Conservation (phyloP, 2,797 vertebrate genomes). For the Myotis pilosus region DNA sequence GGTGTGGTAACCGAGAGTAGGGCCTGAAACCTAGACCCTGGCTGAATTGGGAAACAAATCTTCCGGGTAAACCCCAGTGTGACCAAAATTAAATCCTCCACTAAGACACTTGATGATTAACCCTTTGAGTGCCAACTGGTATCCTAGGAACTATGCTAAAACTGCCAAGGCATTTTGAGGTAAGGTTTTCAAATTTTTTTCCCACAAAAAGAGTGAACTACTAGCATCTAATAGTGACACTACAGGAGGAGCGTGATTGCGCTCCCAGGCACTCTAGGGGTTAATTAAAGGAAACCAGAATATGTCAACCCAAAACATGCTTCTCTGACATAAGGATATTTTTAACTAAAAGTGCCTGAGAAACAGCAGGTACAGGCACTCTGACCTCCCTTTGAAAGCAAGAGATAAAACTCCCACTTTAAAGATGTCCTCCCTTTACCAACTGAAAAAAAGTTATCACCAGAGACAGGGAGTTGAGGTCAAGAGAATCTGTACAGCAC, state of each 20-base stretch:
- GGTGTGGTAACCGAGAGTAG: not conserved
- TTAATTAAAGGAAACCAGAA: not conserved
- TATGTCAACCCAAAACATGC: not conserved
- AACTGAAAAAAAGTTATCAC: not conserved
- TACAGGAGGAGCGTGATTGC: no score
- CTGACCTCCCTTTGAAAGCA: not conserved
- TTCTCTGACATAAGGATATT: not conserved
- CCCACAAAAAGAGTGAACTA: no score
- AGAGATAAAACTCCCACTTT: not conserved
- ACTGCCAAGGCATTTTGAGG: no score
- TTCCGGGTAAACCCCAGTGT: not conserved
- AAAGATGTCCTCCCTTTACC: not conserved
- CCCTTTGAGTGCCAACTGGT: no score
- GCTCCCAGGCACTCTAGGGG: no score
- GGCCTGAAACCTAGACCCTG: not conserved
- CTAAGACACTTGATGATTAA: not conserved
- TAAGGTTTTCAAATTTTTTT: no score
- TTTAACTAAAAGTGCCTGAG: not conserved
- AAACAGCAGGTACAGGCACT: not conserved
- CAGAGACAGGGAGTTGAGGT: not conserved
- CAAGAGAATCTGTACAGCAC: not conserved
- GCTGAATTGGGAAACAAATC: not conserved
- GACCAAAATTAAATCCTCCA: not conserved
- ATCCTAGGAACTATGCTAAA: no score
- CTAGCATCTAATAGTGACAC: no score